Evolutionary conservation across 2,888 invertebrate species (phyloP).

Genomic region (Habroteleia sp.): DNA sequence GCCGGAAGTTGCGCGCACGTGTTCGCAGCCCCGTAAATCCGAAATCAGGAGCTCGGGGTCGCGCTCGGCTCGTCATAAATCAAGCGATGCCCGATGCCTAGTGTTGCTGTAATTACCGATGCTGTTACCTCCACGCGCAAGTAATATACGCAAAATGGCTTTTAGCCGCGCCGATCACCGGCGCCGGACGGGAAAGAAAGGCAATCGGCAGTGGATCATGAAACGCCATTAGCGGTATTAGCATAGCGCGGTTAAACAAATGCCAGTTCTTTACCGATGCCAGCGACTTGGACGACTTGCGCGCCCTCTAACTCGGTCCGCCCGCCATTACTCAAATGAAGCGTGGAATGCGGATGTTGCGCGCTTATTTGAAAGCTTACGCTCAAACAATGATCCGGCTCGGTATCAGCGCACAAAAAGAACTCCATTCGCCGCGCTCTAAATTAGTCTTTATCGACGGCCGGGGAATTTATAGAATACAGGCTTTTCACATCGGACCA

Average conservation of each 20-base stretch:
- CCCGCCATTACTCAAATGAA: slow-evolving; percentile 36
- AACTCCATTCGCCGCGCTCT: slow-evolving; percentile 9
- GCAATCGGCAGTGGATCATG: slow-evolving; percentile 3
- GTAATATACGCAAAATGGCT: slow-evolving; percentile 62
- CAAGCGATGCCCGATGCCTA: slow-evolving; percentile 53
- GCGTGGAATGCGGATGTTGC: slow-evolving; percentile 12
- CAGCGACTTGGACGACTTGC: slow-evolving; percentile 36
- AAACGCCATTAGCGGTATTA: slow-evolving; percentile 61
- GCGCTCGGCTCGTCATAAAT: slow-evolving; percentile 51
- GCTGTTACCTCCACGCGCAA: slow-evolving; percentile 37
- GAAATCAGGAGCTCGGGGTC: slow-evolving; percentile 6
- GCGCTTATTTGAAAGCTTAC: slow-evolving; percentile 45
- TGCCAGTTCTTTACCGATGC: slow-evolving; percentile 35
- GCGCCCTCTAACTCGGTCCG: slow-evolving; percentile 7
- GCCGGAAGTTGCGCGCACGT: slow-evolving; percentile 52
- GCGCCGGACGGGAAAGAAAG: slow-evolving; percentile 48
- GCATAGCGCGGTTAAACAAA: slow-evolving; percentile 39
- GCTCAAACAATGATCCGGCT: slow-evolving; percentile 20
- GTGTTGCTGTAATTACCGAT: slow-evolving; percentile 53
- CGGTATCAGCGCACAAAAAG: slow-evolving; percentile 20
- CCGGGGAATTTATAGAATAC: slow-evolving; percentile 20
- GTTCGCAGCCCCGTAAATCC: slow-evolving; percentile 53
- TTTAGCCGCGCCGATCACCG: slow-evolving; percentile 49
- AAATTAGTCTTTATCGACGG: slow-evolving; percentile 28
- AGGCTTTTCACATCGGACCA: slow-evolving; percentile 10